Base-by-base conservation (phyloP, 2,888 invertebrate genomes). In the Melinaea menophilus region DNA sequence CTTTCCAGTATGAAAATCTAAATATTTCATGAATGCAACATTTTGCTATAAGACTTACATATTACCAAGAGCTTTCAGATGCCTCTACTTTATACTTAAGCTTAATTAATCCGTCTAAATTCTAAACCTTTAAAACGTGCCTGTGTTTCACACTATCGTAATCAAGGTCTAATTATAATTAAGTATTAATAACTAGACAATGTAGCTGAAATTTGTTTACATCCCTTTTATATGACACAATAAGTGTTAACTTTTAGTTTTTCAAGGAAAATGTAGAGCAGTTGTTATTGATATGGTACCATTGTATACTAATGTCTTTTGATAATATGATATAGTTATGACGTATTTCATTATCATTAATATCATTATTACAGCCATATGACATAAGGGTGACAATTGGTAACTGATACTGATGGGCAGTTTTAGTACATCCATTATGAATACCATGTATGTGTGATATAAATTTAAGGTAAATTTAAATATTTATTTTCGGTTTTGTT, bases 401-500 rank as follows among this genome's bases (percentile, higher is more conserved):
- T 1, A 22, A 22, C 22, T 22, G 22, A 22, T 22, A 22, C 22
- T 22, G 22, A 22, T 22, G 22, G 22, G 22, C 22, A 22, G 22
- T 22, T 22, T 22, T 22, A 22, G 22, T 22, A 22, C 22, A 22
- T 22, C 22, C 22, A 22, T 22, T 22, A 22, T 22, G 22, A 22
- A 22, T 22, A 22, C 22, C 22, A 22, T 22, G 22, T 22, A 22
- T 22, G 22, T 22, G 22, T 22, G 22, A 22, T 22, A 22, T 22
- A 22, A 22, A 22, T 22, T 22, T 22, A 22, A 22, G 22, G 22
- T 13, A 34, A 9, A 46, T 57, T 45, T n/a, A 9, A 56, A 33
- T 22, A 9, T 47, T 41, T 12, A 37, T 4, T 45, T n/a, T 56
- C 54, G 59, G 35, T 73, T 72, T 85, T 86, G 85, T 90, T 94